Conservation (phyloP, 2,113 vertebrate species). For the Menidia beryllina region DNA sequence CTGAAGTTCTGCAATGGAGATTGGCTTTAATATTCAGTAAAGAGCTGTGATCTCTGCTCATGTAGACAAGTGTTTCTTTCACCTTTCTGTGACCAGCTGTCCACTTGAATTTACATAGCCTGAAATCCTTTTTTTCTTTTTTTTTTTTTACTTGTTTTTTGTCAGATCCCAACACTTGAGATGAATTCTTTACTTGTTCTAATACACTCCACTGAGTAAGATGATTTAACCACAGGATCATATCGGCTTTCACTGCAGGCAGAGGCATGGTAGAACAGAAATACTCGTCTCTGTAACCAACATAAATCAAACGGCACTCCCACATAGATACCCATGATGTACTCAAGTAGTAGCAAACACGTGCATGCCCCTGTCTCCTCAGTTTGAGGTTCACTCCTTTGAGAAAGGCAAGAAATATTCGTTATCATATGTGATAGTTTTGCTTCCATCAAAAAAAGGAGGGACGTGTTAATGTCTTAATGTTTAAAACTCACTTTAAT, state of each 20-base stretch:
- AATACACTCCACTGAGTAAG: conserved; percentile 63
- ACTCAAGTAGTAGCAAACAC: conserved; percentile 23
- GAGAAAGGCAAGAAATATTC: conserved; percentile 40
- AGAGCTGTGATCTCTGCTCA: background rate
- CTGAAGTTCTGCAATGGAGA: background rate
- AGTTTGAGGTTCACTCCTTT: conserved; percentile 23
- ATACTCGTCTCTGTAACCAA: conserved; percentile 53
- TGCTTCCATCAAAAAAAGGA: background rate
- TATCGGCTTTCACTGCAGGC: conserved; percentile 67
- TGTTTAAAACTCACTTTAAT: conserved; percentile 51
- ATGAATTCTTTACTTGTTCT: conserved; percentile 65
- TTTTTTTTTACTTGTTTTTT: background rate
- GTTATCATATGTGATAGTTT: conserved; percentile 10
- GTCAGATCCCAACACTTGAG: conserved; percentile 16
- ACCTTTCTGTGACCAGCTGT: background rate
- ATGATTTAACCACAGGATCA: conserved; percentile 67
- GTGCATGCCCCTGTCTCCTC: conserved; percentile 4
- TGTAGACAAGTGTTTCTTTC: conserved; percentile 9
- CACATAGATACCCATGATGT: conserved; percentile 38
- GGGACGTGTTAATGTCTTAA: conserved; percentile 44
- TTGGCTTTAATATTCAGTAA: background rate
- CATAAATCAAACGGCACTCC: conserved; percentile 53
- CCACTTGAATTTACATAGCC: conserved; percentile 34
- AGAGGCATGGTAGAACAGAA: conserved; percentile 32
- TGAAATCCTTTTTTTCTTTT: background rate